Evolutionary conservation across 2,888 invertebrate species (phyloP).

Genomic region (Cephalotes varians): DNA sequence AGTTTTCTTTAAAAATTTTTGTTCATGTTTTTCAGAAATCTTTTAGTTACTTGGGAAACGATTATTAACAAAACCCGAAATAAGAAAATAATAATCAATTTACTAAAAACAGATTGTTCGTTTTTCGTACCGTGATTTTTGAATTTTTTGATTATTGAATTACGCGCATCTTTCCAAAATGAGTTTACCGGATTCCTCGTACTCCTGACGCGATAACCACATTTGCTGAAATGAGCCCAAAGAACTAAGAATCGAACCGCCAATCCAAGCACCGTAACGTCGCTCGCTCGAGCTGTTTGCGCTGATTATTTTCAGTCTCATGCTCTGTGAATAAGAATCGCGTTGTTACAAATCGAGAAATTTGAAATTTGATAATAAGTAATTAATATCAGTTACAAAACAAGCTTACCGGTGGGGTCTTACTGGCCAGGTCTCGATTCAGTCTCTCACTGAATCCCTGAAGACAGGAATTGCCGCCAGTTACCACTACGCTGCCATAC

Average conservation of each 20-base stretch:
- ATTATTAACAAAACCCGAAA: not conserved
- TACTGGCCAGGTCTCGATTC: constrained; percentile 89
- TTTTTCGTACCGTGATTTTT: not conserved
- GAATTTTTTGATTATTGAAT: constrained; percentile 1
- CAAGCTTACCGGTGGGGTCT: constrained; percentile 88
- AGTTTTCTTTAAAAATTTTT: not conserved
- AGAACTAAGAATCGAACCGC: constrained; percentile 91
- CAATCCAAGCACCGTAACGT: constrained; percentile 91
- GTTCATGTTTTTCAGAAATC: not conserved
- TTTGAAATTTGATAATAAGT: not conserved
- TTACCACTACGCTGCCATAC: constrained; percentile 90
- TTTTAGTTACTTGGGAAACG: not conserved
- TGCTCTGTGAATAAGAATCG: constrained; percentile 86
- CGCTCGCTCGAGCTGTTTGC: constrained; percentile 89
- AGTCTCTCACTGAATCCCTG: constrained; percentile 91
- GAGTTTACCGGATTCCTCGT: constrained; percentile 90
- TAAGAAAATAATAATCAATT: not conserved
- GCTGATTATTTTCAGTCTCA: constrained; percentile 90
- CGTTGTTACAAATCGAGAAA: not conserved
- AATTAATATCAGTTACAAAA: not conserved
- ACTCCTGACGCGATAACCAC: constrained; percentile 92
- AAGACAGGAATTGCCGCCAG: constrained; percentile 91
- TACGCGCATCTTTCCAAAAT: constrained; percentile 83
- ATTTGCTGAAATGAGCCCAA: constrained; percentile 92
- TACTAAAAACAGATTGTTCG: not conserved